Evolutionary conservation across 2,888 invertebrate genomes (phyloP).

Genomic region (Paralinhomoeus sp.): DNA sequence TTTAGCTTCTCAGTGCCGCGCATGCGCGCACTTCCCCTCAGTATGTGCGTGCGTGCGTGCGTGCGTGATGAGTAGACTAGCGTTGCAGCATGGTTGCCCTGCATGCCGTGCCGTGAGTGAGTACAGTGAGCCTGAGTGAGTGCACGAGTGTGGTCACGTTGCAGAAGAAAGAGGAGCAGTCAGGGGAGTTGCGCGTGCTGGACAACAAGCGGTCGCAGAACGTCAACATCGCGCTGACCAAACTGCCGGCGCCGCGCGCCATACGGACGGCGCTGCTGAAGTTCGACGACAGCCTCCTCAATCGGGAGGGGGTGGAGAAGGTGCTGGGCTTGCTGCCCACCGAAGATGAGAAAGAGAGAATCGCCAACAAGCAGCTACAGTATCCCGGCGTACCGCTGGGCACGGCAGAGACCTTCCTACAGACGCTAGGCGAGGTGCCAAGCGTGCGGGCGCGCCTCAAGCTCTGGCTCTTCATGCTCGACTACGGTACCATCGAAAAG

Average conservation of each 20-base stretch:
- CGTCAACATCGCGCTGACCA: slow-evolving; percentile 97
- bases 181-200: slow-evolving; percentile 50
- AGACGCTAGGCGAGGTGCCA: slow-evolving; percentile 78
- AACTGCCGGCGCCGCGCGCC: slow-evolving; percentile 81
- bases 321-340: slow-evolving; percentile 78
- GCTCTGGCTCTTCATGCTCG: slow-evolving; percentile 93
- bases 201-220: slow-evolving; percentile 93
- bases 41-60: too few relatives aligned
- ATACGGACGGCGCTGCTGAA: slow-evolving; percentile 55
- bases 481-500: slow-evolving; percentile 82
- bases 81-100: too few relatives aligned
- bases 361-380: slow-evolving; percentile 76
- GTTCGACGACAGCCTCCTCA: slow-evolving; percentile 95
- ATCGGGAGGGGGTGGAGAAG: slow-evolving; percentile 57
- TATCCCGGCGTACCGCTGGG: slow-evolving; percentile 73
- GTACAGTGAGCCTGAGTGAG: too few relatives aligned
- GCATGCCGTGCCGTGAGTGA: too few relatives aligned
- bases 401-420: slow-evolving; percentile 91
- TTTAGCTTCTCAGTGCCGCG: too few relatives aligned
- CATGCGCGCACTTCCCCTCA: too few relatives aligned
- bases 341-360: slow-evolving; percentile 49
- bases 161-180: slow-evolving; percentile 14
- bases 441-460: slow-evolving; percentile 65
- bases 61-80: too few relatives aligned
- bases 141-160: too few relatives aligned